Evolutionary conservation across 1,140 invertebrate species (phyloP).

Genomic region (Trichonephila clavipes): DNA sequence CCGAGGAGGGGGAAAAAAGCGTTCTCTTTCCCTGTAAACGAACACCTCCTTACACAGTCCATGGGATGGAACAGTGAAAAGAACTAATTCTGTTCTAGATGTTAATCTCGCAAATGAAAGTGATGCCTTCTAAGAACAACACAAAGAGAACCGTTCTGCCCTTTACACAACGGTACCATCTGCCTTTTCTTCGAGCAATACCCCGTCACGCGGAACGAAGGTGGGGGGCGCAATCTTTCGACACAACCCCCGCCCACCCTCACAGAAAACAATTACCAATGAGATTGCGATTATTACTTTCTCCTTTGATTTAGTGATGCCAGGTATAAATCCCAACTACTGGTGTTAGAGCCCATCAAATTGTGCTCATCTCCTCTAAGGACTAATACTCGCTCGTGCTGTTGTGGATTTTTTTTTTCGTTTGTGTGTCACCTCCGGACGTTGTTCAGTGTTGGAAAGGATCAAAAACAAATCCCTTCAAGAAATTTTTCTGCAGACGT

Average conservation of each 20-base stretch:
- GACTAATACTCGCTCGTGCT: neutral
- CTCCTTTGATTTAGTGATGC: conserved; percentile 11
- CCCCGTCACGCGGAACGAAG: conserved; percentile 37
- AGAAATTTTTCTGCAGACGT: neutral
- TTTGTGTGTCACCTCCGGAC: too few species aligned
- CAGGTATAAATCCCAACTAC: conserved; percentile 40
- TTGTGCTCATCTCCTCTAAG: neutral
- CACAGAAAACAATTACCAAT: conserved; percentile 27
- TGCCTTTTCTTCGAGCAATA: conserved; percentile 45
- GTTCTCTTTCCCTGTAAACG: neutral
- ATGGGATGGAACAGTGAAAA: neutral
- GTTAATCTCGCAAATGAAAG: neutral
- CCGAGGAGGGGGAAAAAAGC: neutral
- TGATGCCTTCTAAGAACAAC: too few species aligned
- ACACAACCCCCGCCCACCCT: conserved; percentile 46
- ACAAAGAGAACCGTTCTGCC: too few species aligned
- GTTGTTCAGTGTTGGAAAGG: too few species aligned
- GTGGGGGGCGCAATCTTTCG: neutral
- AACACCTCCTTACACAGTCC: neutral
- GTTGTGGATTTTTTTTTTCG: neutral
- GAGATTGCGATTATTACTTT: neutral
- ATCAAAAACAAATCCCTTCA: neutral
- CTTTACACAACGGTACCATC: conserved; percentile 8
- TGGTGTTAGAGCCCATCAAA: conserved; percentile 44
- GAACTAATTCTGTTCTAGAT: neutral